Percentiles rank a stretch among this genome's conserved stretches.
Conservation (phyloP, 2,888 invertebrate genomes). For the Limenitis camilla region DNA sequence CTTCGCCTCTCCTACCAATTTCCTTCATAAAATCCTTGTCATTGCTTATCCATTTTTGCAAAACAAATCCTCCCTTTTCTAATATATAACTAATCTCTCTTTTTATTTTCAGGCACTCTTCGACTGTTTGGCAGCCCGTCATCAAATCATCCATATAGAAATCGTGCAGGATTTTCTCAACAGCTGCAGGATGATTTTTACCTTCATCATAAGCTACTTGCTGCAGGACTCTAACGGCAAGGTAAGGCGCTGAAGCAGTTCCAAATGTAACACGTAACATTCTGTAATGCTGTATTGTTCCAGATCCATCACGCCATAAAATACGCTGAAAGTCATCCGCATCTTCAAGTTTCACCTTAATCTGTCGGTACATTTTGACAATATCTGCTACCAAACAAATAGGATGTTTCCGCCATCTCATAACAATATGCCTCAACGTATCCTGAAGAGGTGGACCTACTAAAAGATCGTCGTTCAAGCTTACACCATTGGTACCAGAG, state of each 20-base stretch:
- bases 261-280: conserved; percentile 21
- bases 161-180: conserved; percentile 4
- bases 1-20: not conserved
- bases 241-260: conserved; percentile 24
- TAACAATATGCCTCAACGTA: conserved; percentile 17
- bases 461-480: conserved; percentile 25
- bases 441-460: conserved; percentile 22
- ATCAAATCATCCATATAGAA: conserved; percentile 27
- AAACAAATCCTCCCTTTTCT: conserved; percentile 30
- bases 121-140: conserved; percentile 22
- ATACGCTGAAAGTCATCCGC: conserved; percentile 1
- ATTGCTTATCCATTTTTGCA: conserved; percentile 28
- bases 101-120: conserved; percentile 19
- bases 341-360: not conserved
- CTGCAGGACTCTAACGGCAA: conserved; percentile 22
- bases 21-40: conserved; percentile 8
- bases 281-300: not conserved
- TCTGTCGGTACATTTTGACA: not conserved
- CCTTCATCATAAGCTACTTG: conserved; percentile 19
- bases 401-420: conserved; percentile 1
- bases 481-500: conserved; percentile 15
- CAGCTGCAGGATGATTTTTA: conserved; percentile 12
- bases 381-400: conserved; percentile 1
- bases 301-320: not conserved
- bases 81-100: conserved; percentile 24